Conservation (phyloP, 1,140 invertebrate genomes). For the Dysdera silvatica region DNA sequence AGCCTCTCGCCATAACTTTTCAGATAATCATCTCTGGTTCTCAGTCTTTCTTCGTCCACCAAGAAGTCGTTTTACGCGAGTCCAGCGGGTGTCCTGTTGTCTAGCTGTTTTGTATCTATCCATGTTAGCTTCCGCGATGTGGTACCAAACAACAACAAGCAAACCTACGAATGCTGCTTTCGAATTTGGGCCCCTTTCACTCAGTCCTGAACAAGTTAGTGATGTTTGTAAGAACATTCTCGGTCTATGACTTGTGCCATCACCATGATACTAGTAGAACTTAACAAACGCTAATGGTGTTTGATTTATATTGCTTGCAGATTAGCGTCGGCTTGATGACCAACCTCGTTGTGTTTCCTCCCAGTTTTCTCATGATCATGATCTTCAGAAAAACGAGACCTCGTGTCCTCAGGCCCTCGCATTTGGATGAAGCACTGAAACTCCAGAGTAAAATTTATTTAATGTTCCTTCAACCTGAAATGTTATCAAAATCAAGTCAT, state of each 20-base stretch:
- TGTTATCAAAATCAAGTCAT: too few relatives aligned
- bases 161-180: slow-evolving; percentile 33
- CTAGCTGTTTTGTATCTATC: slow-evolving; percentile 47
- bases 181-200: slow-evolving; percentile 45
- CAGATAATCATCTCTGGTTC: slow-evolving; percentile 52
- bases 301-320: slow-evolving; percentile 27
- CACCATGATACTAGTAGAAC: background rate
- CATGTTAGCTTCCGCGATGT: slow-evolving; percentile 52
- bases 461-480: too few relatives aligned
- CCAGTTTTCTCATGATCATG: slow-evolving; percentile 48
- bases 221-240: slow-evolving; percentile 46
- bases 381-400: slow-evolving; percentile 47
- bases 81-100: slow-evolving; percentile 49
- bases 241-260: slow-evolving; percentile 36
- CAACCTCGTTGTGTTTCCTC: slow-evolving; percentile 48
- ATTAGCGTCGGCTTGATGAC: slow-evolving; percentile 42
- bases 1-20: slow-evolving; percentile 43
- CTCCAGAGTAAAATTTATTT: slow-evolving; percentile 30
- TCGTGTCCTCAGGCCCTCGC: slow-evolving; percentile 39
- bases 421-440: slow-evolving; percentile 39
- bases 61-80: slow-evolving; percentile 47
- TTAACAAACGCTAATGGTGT: background rate
- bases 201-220: slow-evolving; percentile 29
- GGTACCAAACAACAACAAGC: slow-evolving; percentile 41
- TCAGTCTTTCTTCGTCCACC: slow-evolving; percentile 49